Evolutionary conservation across 1,140 invertebrate species (phyloP), one percentile per base, ranked within the genome.

Genomic region (Nebria ingens): DNA sequence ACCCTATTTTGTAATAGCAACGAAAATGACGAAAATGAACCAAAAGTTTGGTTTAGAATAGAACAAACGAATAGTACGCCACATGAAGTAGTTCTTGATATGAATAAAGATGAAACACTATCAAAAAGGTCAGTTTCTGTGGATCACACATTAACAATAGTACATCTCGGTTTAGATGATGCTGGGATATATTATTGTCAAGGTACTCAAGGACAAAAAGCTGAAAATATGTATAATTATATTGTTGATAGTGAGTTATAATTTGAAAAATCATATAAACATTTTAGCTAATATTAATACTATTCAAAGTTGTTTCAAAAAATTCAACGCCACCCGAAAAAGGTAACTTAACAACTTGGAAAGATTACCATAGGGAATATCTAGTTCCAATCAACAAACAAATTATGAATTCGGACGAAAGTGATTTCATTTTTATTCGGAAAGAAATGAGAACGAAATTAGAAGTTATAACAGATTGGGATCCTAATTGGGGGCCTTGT

Each of bases 11-110:
- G n/a, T n/a, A n/a, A n/a, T 54, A 71, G 69, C 51, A 68, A 70
- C 13, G 73, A 75, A 54, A 55, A 56, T 11, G 66, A 67, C 56
- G 66, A 71, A 49, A 56, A 61, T 6, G 59, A 71, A 53, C 61
- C 71, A 15, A 78, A 73, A 68, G 67, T 76, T 34, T 79, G 76
- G 77, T 77, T 69, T 55, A 71, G 69, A 62, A 68, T 76, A 61
- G 68, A 77, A 64, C 59, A 61, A 0, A 62, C 71, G 21, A 62
- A 64, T 56, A 62, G 56, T 51, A 50, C 23, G 0, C 62, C 71
- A 29, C 60, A 58, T 21, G 74, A 76, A 65, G 66, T 79, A 0
- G 58, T 70, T n/a, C 51, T 76, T 1, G 73, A 62, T 38, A 78
- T 75, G 73, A 62, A 73, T 23, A 76, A 72, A 51, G 73, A 78